Base-by-base conservation (phyloP, 2,113 vertebrate species). In the Leucosticte australis region DNA sequence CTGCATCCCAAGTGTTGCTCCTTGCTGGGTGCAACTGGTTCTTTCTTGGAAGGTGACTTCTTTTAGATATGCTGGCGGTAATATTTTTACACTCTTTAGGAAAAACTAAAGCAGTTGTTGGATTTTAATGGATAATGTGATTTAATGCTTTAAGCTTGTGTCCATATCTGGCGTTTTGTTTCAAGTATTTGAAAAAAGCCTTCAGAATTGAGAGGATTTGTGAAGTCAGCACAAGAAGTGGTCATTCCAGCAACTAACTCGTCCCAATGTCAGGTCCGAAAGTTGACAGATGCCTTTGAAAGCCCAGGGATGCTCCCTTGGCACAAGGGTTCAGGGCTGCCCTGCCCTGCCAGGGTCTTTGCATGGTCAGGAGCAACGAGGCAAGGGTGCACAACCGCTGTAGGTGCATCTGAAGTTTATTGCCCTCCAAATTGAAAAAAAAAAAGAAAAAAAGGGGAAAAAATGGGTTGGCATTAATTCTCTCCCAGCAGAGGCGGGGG, bases 361-460 rank as follows among this genome's bases (percentile, higher is more conserved):
- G 57, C 52, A 6, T 62, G 22, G 5, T 62, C 5, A 2, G 4
- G 37, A 69, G 23, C 39, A 60, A 39, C 1, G 12, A 65, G 39
- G 64, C 1, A 14, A 59, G 33, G 44, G 35, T 56, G 20, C 13
- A 3, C 6, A 74, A 41, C 75, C 0, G 3, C 67, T 6, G 22
- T 82, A 41, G 87, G 7, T 12, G 41, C 49, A 63, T 21, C 24
- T 1, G 2, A 65, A 76, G 80, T 30, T 65, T 35, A 63, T 20
- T 42, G 64, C 8, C 53, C 64, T 39, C 26, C 50, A 23, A 20
- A 39, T 17, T 31, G 2, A 2, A 23, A 44, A 17, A 24, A 41
- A 57, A 22, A 18, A 15, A 2, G 15, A 3, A 4, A 4, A 28
- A 39, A 23, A 28, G 2, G 9, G 10, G 35, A 1, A 2, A 10